A percentile compares a stretch with the other conserved stretches of the same genome.
Conservation (phyloP, 2,888 invertebrate genomes). For the Oasisia sp. region DNA sequence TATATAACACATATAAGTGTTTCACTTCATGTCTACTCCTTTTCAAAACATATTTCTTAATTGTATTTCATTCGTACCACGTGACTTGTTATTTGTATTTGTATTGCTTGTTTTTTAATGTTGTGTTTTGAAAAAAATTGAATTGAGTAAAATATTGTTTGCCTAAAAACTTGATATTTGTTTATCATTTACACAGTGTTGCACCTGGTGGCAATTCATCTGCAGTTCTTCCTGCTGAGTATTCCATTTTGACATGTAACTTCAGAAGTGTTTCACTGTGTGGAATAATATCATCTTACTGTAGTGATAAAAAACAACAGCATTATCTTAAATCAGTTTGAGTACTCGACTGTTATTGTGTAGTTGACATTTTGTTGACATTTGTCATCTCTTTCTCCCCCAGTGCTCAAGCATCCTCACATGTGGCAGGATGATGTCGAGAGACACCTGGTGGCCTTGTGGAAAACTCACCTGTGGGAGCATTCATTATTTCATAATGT, state of each 20-base stretch:
- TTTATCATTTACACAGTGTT: too few species aligned
- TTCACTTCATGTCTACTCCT: not conserved
- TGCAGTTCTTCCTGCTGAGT: not conserved
- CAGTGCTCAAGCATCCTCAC: not conserved
- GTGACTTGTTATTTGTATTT: too few species aligned
- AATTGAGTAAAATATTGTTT: too few species aligned
- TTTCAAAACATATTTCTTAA: too few species aligned
- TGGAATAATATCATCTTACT: too few species aligned
- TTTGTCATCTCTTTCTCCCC: not conserved
- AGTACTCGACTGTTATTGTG: not conserved
- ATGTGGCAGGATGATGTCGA: not conserved
- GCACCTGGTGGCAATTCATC: not conserved
- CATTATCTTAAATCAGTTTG: not conserved
- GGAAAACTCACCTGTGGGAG: not conserved
- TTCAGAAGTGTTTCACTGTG: not conserved
- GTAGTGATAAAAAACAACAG: too few species aligned
- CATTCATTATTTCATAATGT: slow-evolving; percentile 17
- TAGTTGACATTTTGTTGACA: not conserved
- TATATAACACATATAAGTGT: not conserved
- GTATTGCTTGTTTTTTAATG: too few species aligned
- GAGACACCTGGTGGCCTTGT: slow-evolving; percentile 4
- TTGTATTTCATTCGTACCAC: too few species aligned
- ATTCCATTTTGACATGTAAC: not conserved
- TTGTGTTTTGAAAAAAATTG: too few species aligned
- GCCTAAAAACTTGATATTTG: too few species aligned